These are phyloP conservation scores for Acomys russatus DNA, from an alignment of 2,797 vertebrate genomes.

Conservation along the genomic window DNA sequence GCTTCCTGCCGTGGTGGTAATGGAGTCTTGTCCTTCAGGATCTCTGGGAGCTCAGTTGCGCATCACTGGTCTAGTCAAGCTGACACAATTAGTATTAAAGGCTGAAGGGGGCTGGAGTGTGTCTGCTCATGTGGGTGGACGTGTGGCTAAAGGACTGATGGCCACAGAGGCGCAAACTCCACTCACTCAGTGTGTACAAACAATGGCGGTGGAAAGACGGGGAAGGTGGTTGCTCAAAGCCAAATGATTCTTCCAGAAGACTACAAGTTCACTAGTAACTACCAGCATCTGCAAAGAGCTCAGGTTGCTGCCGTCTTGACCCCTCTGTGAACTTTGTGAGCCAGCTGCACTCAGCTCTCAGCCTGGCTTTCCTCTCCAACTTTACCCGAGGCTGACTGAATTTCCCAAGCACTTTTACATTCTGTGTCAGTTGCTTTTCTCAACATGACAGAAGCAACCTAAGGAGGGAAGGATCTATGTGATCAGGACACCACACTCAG, in stretches of 20 bases:
- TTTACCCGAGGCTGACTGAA: background rate
- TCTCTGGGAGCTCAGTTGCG: too few relatives aligned
- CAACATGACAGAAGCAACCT: background rate
- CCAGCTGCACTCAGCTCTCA: background rate
- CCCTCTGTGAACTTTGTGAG: background rate
- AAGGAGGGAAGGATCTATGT: background rate
- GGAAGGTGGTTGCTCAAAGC: background rate
- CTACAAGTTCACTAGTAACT: too few relatives aligned
- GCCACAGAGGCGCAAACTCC: background rate
- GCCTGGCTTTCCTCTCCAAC: background rate
- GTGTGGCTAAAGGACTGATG: background rate
- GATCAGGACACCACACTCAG: background rate
- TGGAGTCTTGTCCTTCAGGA: background rate
- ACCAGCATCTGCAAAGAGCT: background rate
- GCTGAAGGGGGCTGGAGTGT: fast-evolving
- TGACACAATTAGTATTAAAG: background rate
- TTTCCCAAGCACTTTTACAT: background rate
- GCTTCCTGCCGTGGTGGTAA: too few relatives aligned
- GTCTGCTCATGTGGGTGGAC: background rate
- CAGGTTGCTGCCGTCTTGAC: background rate
- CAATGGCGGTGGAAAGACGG: background rate
- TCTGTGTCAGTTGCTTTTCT: background rate
- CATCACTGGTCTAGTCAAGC: background rate
- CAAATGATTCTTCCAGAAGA: background rate
- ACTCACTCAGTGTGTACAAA: background rate